phyloP scores from a whole-genome alignment of 2,113 vertebrate species.

The Lanius ludovicianus region DNA sequence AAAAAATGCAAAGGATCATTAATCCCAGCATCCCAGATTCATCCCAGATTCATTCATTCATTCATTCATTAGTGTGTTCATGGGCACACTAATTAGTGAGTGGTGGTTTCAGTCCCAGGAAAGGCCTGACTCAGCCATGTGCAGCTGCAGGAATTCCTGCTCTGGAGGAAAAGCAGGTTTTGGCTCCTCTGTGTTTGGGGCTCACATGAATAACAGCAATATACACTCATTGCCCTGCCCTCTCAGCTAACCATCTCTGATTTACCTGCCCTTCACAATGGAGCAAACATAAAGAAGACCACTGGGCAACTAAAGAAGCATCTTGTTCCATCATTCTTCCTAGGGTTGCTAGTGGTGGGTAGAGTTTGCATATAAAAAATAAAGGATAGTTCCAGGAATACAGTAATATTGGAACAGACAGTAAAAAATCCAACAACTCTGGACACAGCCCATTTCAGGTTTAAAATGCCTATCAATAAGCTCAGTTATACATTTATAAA shows the following conservation, averaged over 20 bases:
- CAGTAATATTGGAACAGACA: neutral
- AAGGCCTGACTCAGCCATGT: neutral
- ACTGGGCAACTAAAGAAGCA: neutral
- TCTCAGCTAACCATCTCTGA: neutral
- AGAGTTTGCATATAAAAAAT: neutral
- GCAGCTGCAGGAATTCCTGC: neutral
- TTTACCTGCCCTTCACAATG: neutral
- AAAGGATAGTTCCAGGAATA: neutral
- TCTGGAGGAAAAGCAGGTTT: neutral
- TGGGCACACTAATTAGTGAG: fast-evolving
- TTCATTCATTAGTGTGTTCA: no score
- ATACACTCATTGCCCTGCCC: neutral
- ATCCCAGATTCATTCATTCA: neutral
- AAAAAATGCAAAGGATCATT: neutral
- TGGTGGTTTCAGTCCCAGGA: neutral
- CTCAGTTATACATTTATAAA: neutral
- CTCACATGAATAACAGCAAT: neutral
- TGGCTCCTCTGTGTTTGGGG: neutral
- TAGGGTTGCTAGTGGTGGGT: neutral
- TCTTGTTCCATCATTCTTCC: neutral
- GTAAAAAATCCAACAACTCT: neutral
- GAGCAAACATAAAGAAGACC: neutral
- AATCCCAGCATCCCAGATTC: neutral
- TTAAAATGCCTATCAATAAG: neutral
- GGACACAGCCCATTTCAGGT: neutral